A percentile compares a stretch with the other conserved stretches of the same genome.
Conservation (phyloP, 1,140 invertebrate species). For the Cydia splendana region DNA sequence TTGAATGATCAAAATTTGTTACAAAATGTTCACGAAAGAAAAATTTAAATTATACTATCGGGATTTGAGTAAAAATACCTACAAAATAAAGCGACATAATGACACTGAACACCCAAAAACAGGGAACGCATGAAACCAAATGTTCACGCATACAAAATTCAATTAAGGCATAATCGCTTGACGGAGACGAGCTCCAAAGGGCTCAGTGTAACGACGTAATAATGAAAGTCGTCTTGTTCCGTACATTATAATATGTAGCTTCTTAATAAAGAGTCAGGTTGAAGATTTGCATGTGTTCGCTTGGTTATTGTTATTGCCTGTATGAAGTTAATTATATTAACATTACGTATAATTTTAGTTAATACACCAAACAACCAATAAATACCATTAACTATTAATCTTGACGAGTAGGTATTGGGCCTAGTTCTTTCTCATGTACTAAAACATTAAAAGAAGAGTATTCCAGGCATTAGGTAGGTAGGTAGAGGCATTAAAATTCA, state of each 20-base stretch:
- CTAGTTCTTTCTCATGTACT: too few species aligned
- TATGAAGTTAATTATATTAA: not conserved
- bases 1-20: too few species aligned
- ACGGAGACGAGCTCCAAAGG: slow-evolving; percentile 13
- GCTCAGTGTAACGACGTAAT: slow-evolving; percentile 27
- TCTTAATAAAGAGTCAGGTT: slow-evolving; percentile 30
- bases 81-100: not conserved
- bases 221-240: slow-evolving; percentile 29
- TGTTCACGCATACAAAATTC: slow-evolving; percentile 26
- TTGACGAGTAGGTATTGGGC: too few species aligned
- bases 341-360: not conserved
- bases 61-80: not conserved
- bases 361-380: not conserved
- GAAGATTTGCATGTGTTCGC: slow-evolving; percentile 16
- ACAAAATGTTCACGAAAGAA: too few species aligned
- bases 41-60: too few species aligned
- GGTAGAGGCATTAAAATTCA: too few species aligned
- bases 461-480: too few species aligned
- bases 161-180: slow-evolving; percentile 18
- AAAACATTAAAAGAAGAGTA: too few species aligned
- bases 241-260: slow-evolving; percentile 25
- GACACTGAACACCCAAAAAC: not conserved
- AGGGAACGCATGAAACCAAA: not conserved
- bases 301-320: not conserved
- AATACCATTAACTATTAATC: too few species aligned